Evolutionary conservation across 2,113 vertebrate genomes (phyloP).

Genomic region (Zosterops pallidus): DNA sequence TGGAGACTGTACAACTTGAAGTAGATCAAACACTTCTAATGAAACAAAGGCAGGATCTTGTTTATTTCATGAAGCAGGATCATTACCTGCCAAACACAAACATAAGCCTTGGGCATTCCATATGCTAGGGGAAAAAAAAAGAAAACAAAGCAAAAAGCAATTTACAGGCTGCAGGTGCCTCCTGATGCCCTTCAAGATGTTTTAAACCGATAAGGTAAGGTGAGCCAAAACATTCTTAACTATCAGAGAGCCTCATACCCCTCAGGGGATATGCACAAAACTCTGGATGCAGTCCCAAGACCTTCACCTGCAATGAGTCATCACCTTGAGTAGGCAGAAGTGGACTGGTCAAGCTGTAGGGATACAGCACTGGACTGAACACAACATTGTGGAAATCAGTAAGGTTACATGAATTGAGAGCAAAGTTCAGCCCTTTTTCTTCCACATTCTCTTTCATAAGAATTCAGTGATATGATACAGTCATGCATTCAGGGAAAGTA

Average conservation of each 20-base stretch:
- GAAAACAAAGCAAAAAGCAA: background rate
- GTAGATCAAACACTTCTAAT: background rate
- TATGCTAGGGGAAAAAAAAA: background rate
- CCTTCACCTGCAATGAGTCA: background rate
- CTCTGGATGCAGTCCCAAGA: background rate
- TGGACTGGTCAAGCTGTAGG: background rate
- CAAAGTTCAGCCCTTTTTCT: background rate
- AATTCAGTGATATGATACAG: background rate
- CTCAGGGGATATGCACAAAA: background rate
- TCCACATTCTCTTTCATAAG: background rate
- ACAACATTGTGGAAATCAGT: background rate
- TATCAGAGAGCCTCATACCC: background rate
- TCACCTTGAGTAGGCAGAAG: background rate
- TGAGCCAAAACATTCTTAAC: background rate
- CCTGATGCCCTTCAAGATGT: constrained; percentile 7
- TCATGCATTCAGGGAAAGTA: background rate
- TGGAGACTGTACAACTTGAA: background rate
- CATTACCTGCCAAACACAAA: constrained; percentile 4
- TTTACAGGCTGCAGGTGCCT: background rate
- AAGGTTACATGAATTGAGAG: background rate
- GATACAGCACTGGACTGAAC: background rate
- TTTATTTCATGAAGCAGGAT: background rate
- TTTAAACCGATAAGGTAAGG: background rate
- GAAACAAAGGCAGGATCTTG: constrained; percentile 11
- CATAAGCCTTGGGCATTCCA: background rate